Percentiles rank a stretch among this genome's conserved stretches.
Evolutionary conservation across 2,888 invertebrate species (phyloP).

Genomic region (Agrochola lota): DNA sequence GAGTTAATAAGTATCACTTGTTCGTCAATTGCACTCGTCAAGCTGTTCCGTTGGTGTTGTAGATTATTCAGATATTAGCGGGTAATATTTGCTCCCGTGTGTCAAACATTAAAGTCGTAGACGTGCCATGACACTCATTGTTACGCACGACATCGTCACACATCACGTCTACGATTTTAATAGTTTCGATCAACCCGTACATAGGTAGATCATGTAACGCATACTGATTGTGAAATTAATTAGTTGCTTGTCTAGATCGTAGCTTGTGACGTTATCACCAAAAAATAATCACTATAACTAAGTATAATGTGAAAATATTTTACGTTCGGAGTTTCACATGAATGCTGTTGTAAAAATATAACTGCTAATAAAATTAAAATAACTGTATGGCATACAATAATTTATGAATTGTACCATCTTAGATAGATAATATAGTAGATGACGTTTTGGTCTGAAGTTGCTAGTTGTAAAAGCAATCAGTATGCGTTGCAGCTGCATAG

Average conservation of each 20-base stretch:
- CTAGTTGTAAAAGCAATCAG: constrained; percentile 50
- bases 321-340: constrained; percentile 42
- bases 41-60: constrained; percentile 86
- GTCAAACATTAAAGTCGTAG: constrained; percentile 73
- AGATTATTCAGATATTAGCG: constrained; percentile 80
- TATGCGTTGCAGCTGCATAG: constrained; percentile 68
- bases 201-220: constrained; percentile 74
- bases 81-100: constrained; percentile 75
- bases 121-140: constrained; percentile 65
- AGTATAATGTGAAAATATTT: constrained; percentile 28
- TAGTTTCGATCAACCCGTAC: constrained; percentile 65
- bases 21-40: constrained; percentile 90
- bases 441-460: constrained; percentile 26
- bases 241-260: constrained; percentile 61
- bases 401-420: constrained; percentile 9
- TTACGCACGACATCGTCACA: constrained; percentile 53
- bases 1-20: constrained; percentile 88
- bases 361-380: constrained; percentile 21
- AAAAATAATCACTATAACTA: constrained; percentile 19
- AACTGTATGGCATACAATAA: background rate
- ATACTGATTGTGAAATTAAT: constrained; percentile 67
- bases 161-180: constrained; percentile 74
- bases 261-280: constrained; percentile 60
- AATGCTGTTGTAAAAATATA: constrained; percentile 47
- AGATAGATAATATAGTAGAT: background rate